Evolutionary conservation across 2,888 invertebrate species (phyloP), one percentile per base, ranked within the genome.

Genomic region (Phalangium opilio): DNA sequence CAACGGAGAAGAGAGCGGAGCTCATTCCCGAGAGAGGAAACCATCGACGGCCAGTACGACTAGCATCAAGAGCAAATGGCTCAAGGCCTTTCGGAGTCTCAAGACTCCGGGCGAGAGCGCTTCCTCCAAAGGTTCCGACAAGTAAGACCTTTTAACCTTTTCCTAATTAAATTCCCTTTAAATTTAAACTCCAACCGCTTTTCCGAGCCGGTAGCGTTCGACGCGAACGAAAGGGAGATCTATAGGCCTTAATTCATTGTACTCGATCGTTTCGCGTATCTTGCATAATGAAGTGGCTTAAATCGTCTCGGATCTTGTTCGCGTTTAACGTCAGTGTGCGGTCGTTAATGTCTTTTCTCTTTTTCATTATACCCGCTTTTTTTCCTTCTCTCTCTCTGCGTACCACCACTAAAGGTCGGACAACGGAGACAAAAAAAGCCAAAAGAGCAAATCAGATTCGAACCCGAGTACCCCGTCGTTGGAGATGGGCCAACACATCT

Each of bases 1-100:
- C 15, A 48, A 52, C 27, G 48, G 48, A 18, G 35, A 45, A 5
- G 34, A 47, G 1, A 46, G 50, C 42, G 48, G 48, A 2, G 48
- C 48, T 18, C 52, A 52, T 43, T 18, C 47, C 34, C 50, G 48
- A 20, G 52, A 53, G 20, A 43, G 55, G 17, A 53, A 55, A 42
- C 44, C 50, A 10, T 51, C 56, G 81, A 82, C 62, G 82, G 83
- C 68, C 11, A 56, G 58, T 11, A 58, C 58, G 17, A 60, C 60
- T 18, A 59, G 59, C 41, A 91, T 91, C 79, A 91, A 91, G 73
- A 87, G 83, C 66, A 91, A 91, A 75, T 93, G 93, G 93, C 73
- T 91, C 62, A 93, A 91, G 70, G 93, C 93, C 56, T 89, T 93
- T 74, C 83, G 86, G 67, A 89, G 86, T 69, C 75, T 93, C 58